These are phyloP conservation scores for Hyalella azteca DNA, from an alignment of 2,888 invertebrate species.

Conservation along the genomic window DNA sequence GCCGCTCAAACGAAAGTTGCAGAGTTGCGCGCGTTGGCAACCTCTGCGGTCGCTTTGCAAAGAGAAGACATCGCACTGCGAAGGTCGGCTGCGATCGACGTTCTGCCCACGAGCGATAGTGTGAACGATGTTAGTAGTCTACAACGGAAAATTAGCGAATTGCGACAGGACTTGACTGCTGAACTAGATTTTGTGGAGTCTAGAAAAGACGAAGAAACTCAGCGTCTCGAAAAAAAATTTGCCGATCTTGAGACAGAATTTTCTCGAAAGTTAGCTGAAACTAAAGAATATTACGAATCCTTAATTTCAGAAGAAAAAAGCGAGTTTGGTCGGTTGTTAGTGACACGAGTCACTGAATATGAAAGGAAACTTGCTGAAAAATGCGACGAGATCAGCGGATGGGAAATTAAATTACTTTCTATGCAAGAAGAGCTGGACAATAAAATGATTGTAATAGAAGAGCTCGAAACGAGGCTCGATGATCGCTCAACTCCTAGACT, in stretches of 20 bases:
- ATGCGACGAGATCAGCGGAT: constrained; percentile 41
- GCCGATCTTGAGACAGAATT: constrained; percentile 46
- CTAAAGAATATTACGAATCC: constrained; percentile 40
- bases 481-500: constrained; percentile 44
- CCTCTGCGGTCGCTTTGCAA: not conserved
- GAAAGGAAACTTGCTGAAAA: constrained; percentile 43
- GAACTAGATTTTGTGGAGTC: constrained; percentile 47
- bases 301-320: constrained; percentile 50
- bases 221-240: constrained; percentile 49
- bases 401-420: constrained; percentile 36
- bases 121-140: not conserved
- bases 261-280: constrained; percentile 39
- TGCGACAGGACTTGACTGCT: constrained; percentile 38
- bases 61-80: not conserved
- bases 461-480: constrained; percentile 48
- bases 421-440: constrained; percentile 51
- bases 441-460: constrained; percentile 49
- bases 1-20: not conserved
- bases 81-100: not conserved
- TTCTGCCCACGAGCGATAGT: not conserved
- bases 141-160: not conserved
- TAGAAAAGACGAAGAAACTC: constrained; percentile 43
- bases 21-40: not conserved
- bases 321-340: constrained; percentile 55
- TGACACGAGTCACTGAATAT: constrained; percentile 52